phyloP scores from a whole-genome alignment of 1,140 invertebrate genomes.

The Drosophila saltans region DNA sequence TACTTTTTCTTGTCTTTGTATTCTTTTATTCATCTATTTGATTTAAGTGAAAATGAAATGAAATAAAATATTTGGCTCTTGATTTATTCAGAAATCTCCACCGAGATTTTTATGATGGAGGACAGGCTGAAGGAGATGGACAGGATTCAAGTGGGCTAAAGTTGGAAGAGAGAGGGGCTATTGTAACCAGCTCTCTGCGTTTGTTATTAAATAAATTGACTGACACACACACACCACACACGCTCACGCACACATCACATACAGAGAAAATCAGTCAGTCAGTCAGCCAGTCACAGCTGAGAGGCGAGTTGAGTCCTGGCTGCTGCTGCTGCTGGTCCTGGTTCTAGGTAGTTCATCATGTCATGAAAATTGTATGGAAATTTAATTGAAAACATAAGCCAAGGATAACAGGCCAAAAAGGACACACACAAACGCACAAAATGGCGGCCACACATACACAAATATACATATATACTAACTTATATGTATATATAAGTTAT shows the following conservation, averaged over 20 bases:
- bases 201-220: constrained; percentile 82
- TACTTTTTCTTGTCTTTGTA: constrained; percentile 24
- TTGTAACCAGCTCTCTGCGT: constrained; percentile 54
- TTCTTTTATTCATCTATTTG: constrained; percentile 39
- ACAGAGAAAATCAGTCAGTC: constrained; percentile 20
- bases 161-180: constrained; percentile 10
- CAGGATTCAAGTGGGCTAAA: constrained; percentile 6
- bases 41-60: constrained; percentile 58
- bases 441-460: constrained; percentile 58
- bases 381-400: constrained; percentile 83
- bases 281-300: constrained; percentile 46
- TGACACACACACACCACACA: constrained; percentile 45
- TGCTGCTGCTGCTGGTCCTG: constrained; percentile 35
- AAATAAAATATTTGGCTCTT: constrained; percentile 73
- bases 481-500: not conserved
- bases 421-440: constrained; percentile 41
- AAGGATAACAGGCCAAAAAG: constrained; percentile 80
- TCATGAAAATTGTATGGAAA: constrained; percentile 83
- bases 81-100: constrained; percentile 68
- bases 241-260: constrained; percentile 30
- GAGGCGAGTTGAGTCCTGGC: constrained; percentile 42
- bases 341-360: constrained; percentile 78
- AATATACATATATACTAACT: not conserved
- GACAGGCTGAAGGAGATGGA: constrained; percentile 1
- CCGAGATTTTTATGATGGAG: constrained; percentile 56